Base-by-base conservation (phyloP, 2,113 vertebrate genomes). In the Theristicus caerulescens region DNA sequence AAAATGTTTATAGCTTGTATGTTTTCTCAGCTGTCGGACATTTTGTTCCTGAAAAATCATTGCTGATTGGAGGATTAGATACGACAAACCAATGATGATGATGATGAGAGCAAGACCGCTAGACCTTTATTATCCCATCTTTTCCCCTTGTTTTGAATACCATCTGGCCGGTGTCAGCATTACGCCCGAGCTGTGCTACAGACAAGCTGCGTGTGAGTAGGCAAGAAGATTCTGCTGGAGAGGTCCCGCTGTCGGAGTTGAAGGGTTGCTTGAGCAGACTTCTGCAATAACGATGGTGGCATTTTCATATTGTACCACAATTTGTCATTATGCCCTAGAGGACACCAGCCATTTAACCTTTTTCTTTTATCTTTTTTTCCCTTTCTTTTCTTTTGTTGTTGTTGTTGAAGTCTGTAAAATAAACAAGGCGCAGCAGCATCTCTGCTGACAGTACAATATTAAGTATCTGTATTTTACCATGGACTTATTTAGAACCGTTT, bases 1-100 rank as follows among this genome's bases (percentile, higher is more conserved):
- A 96, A 97, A 88, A 36, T 98, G 97, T 98, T 98, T 98, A 97
- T 98, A 97, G 97, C 97, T 97, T 98, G 95, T 98, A 95, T 97
- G 94, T 98, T 98, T 98, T 97, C 96, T 97, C 95, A 98, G 97
- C 97, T 97, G 95, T 97, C 81, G 89, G 97, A 98, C 96, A 34
- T 97, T 97, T 96, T 97, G 88, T 97, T 97, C 96, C 81, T 96
- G 96, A 96, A 94, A 88, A 94, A 80, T 97, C 97, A 94, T 93
- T 91, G 96, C 92, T 97, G 85, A 94, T 93, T 93, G 93, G 93
- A 96, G 94, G 96, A 98, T 97, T 94, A 71, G 92, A 95, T 97
- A 52, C 93, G 93, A 52, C 82, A 85, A 93, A 97, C 80, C 24
- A 14, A 96, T 97, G 96, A 97, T 88, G 96, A 95, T 93, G 88